Base-by-base conservation (phyloP, 2,888 invertebrate genomes). In the Trisateles emortualis region DNA sequence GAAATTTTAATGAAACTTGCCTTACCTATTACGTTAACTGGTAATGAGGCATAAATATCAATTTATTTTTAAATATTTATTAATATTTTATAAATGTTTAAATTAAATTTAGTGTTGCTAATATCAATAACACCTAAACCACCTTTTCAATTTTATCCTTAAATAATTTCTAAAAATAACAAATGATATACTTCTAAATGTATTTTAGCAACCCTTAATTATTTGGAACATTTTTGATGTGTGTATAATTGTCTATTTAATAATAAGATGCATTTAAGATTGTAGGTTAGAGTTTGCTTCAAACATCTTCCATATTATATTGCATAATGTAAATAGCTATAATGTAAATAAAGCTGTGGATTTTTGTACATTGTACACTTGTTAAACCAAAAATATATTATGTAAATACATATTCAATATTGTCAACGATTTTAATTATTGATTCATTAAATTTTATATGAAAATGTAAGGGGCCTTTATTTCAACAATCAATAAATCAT, bases 401-500 rank as follows among this genome's bases (percentile, higher is more conserved):
- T 71, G 73, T 74, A 74, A 74, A 72, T 74, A 74, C 61, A 63
- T 69, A 59, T 61, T 63, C 56, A 58, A 67, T 70, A 67, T 71
- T 68, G 52, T 70, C 68, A 64, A 74, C 63, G 64, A 68, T 69
- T 73, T 71, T 59, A 60, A 72, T 72, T 72, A 74, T 72, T 68
- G 60, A 68, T 71, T 72, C 58, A 81, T 76, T 81, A 80, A 76
- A 79, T 79, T 81, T 79, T 75, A 74, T 77, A 80, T 69, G 22
- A 53, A 66, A 56, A 26, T 26, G 19, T 19, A 19, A n/a, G n/a
- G n/a, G n/a, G n/a, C n/a, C n/a, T n/a, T n/a, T n/a, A n/a, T n/a
- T n/a, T n/a, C n/a, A n/a, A n/a, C n/a, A n/a, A n/a, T n/a, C n/a
- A n/a, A n/a, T n/a, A n/a, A n/a, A n/a, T n/a, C n/a, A n/a, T n/a